Evolutionary conservation across 2,888 invertebrate species (phyloP).

Genomic region (Eupithecia pulchellata): DNA sequence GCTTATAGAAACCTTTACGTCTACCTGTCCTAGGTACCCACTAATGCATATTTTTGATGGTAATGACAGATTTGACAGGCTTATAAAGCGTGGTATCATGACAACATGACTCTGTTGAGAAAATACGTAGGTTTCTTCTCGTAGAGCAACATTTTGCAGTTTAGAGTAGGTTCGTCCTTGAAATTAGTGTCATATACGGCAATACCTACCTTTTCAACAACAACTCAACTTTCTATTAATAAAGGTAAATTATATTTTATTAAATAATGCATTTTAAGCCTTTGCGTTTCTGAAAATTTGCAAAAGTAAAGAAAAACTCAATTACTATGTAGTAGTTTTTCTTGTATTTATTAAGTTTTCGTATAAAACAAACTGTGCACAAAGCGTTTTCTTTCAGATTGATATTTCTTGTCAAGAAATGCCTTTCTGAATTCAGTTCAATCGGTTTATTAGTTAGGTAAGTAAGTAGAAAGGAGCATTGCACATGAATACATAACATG

Average conservation of each 20-base stretch:
- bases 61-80: background rate
- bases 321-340: too few relatives aligned
- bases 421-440: too few relatives aligned
- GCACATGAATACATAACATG: background rate
- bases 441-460: background rate
- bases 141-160: background rate
- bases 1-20: constrained; percentile 2
- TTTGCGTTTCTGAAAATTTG: background rate
- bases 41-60: background rate
- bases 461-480: background rate
- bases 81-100: background rate
- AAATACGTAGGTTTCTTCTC: background rate
- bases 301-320: background rate
- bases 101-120: background rate
- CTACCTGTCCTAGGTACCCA: background rate
- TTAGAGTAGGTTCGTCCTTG: too few relatives aligned
- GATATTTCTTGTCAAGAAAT: background rate
- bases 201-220: too few relatives aligned
- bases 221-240: too few relatives aligned
- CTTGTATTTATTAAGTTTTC: too few relatives aligned
- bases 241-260: background rate
- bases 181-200: too few relatives aligned
- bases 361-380: too few relatives aligned
- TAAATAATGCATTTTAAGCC: too few relatives aligned
- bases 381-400: background rate